phyloP scores from a whole-genome alignment of 1,140 invertebrate species.

The Drosophila leontia region DNA sequence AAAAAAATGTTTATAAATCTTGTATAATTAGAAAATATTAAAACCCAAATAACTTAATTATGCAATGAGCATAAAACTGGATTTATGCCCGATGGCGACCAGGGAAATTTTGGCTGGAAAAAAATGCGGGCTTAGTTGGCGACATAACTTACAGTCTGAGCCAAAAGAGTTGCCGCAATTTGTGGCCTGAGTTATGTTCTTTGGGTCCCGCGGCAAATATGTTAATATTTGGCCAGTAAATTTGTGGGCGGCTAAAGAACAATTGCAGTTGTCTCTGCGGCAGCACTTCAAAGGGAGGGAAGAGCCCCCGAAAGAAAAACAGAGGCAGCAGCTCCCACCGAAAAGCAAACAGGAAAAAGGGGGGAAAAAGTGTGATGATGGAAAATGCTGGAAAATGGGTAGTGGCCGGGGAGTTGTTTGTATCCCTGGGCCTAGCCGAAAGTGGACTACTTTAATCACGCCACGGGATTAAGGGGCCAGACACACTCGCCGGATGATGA shows the following conservation, averaged over 20 bases:
- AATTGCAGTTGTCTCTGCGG: constrained; percentile 61
- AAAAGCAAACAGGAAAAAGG: constrained; percentile 51
- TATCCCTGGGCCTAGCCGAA: constrained; percentile 37
- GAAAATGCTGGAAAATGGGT: constrained; percentile 4
- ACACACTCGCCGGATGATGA: constrained; percentile 64
- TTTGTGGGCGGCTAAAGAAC: constrained; percentile 47
- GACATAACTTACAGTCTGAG: constrained; percentile 67
- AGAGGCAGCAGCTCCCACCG: constrained; percentile 34
- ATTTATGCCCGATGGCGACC: constrained; percentile 41
- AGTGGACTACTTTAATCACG: constrained; percentile 81
- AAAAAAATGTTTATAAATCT: constrained; percentile 66
- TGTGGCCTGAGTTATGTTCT: constrained; percentile 63
- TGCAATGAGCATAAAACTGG: constrained; percentile 64
- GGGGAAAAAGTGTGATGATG: not conserved
- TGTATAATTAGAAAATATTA: constrained; percentile 75
- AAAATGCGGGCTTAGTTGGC: constrained; percentile 37
- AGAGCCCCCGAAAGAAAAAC: constrained; percentile 26
- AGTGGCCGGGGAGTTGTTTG: constrained; percentile 2
- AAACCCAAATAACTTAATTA: constrained; percentile 74
- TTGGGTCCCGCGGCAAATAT: constrained; percentile 59
- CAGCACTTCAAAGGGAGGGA: constrained; percentile 58
- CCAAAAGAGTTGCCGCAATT: constrained; percentile 63
- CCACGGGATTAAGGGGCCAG: constrained; percentile 77
- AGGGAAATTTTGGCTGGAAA: constrained; percentile 45
- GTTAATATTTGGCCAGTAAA: constrained; percentile 80